A percentile compares a stretch with the other conserved stretches of the same genome.
Conservation (phyloP, 2,888 invertebrate genomes). For the Drepanosiphum platanoidis region DNA sequence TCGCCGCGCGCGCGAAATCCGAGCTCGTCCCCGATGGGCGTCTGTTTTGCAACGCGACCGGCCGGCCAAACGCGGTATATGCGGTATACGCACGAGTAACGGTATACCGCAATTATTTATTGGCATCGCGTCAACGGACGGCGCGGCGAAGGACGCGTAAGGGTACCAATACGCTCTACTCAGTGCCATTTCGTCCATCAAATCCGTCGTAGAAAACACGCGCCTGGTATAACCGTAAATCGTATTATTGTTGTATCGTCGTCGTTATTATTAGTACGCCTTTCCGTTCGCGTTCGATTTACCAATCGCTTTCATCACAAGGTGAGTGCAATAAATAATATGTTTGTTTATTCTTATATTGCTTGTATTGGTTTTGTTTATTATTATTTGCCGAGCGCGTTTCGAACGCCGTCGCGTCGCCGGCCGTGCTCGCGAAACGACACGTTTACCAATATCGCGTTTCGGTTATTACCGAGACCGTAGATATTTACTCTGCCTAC, state of each 20-base stretch:
- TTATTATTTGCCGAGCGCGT: too few species aligned
- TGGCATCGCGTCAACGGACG: slow-evolving; percentile 44
- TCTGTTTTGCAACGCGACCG: slow-evolving; percentile 40
- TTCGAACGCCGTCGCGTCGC: too few species aligned
- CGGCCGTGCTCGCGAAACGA: too few species aligned
- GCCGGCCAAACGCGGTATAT: neutral
- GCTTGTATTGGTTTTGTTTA: too few species aligned
- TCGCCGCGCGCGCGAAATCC: slow-evolving; percentile 40
- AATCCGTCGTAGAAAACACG: slow-evolving; percentile 38
- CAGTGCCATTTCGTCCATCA: slow-evolving; percentile 60
- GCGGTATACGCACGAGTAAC: neutral
- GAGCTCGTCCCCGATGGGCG: slow-evolving; percentile 25
- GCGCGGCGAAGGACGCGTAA: slow-evolving; percentile 53
- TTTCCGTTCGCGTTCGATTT: neutral
- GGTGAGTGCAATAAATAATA: slow-evolving; percentile 17
- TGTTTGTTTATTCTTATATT: too few species aligned
- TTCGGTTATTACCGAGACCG: too few species aligned
- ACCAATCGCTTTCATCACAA: slow-evolving; percentile 4
- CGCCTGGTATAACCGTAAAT: neutral
- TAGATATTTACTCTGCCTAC: too few species aligned
- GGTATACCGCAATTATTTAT: slow-evolving; percentile 10
- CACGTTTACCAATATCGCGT: too few species aligned
- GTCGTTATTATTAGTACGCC: too few species aligned
- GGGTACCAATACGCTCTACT: slow-evolving; percentile 32
- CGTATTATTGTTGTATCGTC: neutral